Evolutionary conservation across 2,113 vertebrate species (phyloP), one percentile per base, ranked within the genome.

Genomic region (Pomatorhinus ruficollis): DNA sequence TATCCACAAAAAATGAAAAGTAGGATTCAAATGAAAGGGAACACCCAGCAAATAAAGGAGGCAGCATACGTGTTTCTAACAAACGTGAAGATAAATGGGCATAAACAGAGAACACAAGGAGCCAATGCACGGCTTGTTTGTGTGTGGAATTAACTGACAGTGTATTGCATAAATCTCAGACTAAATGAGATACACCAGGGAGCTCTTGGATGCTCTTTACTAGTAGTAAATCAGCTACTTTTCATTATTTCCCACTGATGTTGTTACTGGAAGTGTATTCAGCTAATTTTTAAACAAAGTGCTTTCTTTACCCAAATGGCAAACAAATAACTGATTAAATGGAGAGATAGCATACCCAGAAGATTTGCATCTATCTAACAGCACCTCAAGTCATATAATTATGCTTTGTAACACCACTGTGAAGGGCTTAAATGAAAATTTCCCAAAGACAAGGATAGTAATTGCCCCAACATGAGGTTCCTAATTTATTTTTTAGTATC

Each of bases 241-340:
- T 89, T 90, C 59, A 33, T 90, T 90, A 88, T 66, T 90, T 91
- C 66, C 53, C 53, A 83, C 74, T 84, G 42, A 78, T 47, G 39
- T 37, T 85, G 40, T 77, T 75, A 84, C 33, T 86, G 54, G 77
- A 92, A 80, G 9, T 27, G 42, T 53, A 83, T 64, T 59, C 50
- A 49, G 45, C 40, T 82, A 53, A 61, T 69, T 92, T 90, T 70
- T 82, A 96, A 95, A 64, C 7, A 25, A 79, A 93, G 79, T 61
- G 60, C 89, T 90, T 84, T 93, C 81, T 94, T 69, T 87, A 91
- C 83, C 54, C 93, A 94, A 92, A 90, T 90, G 84, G 75, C 84
- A 97, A 95, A 91, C 92, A 96, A 96, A 97, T 92, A 88, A 57
- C 87, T 93, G 95, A 95, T 97, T 89, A 97, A 93, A 83, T 56